Evolutionary conservation across 2,797 vertebrate species (phyloP), one percentile per base, ranked within the genome.

Genomic region (Bovichtus diacanthus): DNA sequence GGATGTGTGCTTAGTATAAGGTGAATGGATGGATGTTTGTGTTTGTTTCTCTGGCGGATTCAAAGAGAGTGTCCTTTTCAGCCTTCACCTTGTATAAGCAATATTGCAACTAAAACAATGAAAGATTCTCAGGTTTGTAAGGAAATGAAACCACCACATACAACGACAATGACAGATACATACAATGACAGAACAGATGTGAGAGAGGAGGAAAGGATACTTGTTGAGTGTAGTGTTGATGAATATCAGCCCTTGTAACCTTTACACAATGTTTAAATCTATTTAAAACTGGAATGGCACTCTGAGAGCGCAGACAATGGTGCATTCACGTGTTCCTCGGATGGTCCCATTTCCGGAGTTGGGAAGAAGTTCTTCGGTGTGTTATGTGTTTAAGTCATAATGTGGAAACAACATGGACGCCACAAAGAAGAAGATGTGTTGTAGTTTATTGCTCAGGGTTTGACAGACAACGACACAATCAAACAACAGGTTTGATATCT

Each of bases 31-130:
- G 60, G 60, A 81, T 66, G 36, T 36, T 46, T 44, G 25, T 29
- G 41, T 76, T 77, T 72, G 55, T 70, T 72, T 58, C 27, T 58
- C 11, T 29, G 29, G 18, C 36, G 67, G 5, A 53, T 56, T 79
- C 18, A 49, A 71, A 59, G 19, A 25, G 18, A 39, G 55, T 55
- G 47, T n/a, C 29, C 18, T 61, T 77, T 63, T 59, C 44, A 41
- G 44, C 41, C 38, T 9, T 67, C 2, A 59, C 36, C 47, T 19
- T 34, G 27, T 66, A 47, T 9, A 46, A n/a, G 49, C 39, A 63
- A 39, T 55, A 51, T 25, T 44, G 29, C 27, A 70, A 56, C 39
- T 51, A 13, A 34, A 65, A 31, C 23, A n/a, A 18, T 5, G 6
- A 39, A 38, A 34, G 23, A 23, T 29, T 76, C 3, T 5, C 4